A percentile compares a stretch with the other conserved stretches of the same genome.
Evolutionary conservation across 23 tunicate species (phyloP).

Genomic region (Styela clava): DNA sequence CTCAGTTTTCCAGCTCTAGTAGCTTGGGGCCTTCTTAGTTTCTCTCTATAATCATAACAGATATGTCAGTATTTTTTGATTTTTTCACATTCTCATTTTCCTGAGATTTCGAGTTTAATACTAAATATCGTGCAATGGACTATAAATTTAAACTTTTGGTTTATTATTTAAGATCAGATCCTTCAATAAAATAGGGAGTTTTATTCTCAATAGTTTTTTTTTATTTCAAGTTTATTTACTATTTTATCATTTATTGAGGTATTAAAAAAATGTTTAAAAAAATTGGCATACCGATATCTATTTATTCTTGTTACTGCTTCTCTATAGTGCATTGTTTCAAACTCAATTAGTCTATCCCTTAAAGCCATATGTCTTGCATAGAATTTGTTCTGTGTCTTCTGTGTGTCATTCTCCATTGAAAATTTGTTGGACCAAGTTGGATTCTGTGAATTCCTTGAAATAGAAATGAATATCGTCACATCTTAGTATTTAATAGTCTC

Average conservation of each 20-base stretch:
- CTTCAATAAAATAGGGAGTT: no score
- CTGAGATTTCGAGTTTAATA: no score
- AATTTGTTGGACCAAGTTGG: slow-evolving; percentile 1
- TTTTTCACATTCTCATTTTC: no score
- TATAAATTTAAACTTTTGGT: no score
- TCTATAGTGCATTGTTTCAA: slow-evolving; percentile 69
- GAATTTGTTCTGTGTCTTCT: slow-evolving; percentile 35
- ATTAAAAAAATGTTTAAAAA: no score
- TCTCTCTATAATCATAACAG: slow-evolving; percentile 18
- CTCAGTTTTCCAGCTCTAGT: background rate
- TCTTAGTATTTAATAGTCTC: background rate
- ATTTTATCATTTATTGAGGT: no score
- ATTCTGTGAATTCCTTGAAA: background rate
- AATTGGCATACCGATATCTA: slow-evolving; percentile 58
- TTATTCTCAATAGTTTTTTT: no score
- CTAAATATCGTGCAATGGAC: no score
- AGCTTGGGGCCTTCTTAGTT: slow-evolving; percentile 11
- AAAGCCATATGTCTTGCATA: slow-evolving; percentile 85
- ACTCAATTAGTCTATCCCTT: slow-evolving; percentile 62
- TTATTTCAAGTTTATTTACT: no score
- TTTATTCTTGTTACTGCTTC: slow-evolving; percentile 82
- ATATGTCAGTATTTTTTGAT: no score
- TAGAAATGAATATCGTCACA: background rate
- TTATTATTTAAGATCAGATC: no score
- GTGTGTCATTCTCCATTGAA: background rate